These are phyloP conservation scores for Perithous albicinctus DNA, from an alignment of 2,888 invertebrate genomes.

Conservation along the genomic window DNA sequence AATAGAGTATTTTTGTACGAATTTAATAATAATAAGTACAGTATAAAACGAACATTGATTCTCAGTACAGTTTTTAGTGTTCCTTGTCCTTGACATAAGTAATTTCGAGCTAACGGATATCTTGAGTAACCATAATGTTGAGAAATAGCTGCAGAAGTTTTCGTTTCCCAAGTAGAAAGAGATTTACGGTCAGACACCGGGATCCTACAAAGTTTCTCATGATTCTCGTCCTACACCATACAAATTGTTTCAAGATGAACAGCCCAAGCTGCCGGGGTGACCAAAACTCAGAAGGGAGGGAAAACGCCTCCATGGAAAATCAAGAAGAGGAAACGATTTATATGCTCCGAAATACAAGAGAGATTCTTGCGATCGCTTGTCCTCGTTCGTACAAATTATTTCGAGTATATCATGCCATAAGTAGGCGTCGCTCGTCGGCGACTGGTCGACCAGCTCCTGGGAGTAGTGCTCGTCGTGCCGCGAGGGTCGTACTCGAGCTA, in stretches of 20 bases:
- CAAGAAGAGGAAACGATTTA: conserved; percentile 2
- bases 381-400: conserved; percentile 51
- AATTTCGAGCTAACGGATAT: background rate
- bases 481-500: conserved; percentile 33
- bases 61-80: background rate
- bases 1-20: background rate
- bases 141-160: background rate
- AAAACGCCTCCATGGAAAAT: background rate
- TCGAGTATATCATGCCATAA: conserved; percentile 62
- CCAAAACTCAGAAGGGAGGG: background rate
- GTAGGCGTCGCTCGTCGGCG: conserved; percentile 62
- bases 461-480: no score
- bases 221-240: conserved; percentile 30
- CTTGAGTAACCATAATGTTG: background rate
- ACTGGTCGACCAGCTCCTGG: conserved; percentile 54
- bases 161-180: conserved; percentile 19
- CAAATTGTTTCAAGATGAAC: conserved; percentile 55
- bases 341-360: background rate
- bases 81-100: background rate
- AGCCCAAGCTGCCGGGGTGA: conserved; percentile 26
- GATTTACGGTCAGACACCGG: conserved; percentile 27
- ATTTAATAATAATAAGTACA: no score
- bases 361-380: background rate
- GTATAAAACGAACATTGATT: no score
- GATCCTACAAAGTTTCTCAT: conserved; percentile 10